A percentile compares a stretch with the other conserved stretches of the same genome.
Evolutionary conservation across 1,140 invertebrate species (phyloP).

Genomic region (Nomia melanderi): DNA sequence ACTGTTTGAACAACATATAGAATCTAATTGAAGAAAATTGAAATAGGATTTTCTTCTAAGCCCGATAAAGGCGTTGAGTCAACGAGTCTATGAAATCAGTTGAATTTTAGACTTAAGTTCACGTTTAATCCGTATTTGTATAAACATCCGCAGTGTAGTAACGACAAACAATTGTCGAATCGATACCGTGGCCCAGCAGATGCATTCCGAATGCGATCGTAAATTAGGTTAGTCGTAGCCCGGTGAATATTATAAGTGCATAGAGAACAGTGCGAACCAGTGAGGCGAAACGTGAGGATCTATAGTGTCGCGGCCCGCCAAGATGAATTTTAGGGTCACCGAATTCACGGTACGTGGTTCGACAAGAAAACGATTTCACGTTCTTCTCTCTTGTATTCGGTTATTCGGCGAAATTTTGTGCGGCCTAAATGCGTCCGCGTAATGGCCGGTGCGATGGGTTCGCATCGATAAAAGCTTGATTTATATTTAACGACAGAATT

Average conservation of each 20-base stretch:
- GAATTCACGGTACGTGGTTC: too few relatives aligned
- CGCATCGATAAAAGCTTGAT: background rate
- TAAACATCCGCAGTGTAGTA: background rate
- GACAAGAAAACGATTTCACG: background rate
- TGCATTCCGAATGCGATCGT: background rate
- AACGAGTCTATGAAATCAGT: too few relatives aligned
- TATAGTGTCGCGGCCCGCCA: background rate
- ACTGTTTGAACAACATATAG: too few relatives aligned
- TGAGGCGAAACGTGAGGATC: background rate
- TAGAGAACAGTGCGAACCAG: background rate
- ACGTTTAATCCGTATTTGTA: too few relatives aligned
- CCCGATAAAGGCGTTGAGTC: too few relatives aligned
- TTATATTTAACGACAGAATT: background rate
- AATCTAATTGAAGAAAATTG: too few relatives aligned
- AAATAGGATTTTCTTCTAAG: too few relatives aligned
- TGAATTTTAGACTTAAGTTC: too few relatives aligned
- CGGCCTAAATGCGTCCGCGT: too few relatives aligned
- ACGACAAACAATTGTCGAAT: background rate
- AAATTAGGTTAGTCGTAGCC: background rate
- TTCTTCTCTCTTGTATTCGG: background rate
- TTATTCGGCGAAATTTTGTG: background rate
- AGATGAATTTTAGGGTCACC: background rate
- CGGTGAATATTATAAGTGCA: conserved; percentile 1
- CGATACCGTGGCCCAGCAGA: background rate
- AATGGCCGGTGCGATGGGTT: too few relatives aligned